phyloP scores from a whole-genome alignment of 2,113 vertebrate species.

The Paralichthys olivaceus region DNA sequence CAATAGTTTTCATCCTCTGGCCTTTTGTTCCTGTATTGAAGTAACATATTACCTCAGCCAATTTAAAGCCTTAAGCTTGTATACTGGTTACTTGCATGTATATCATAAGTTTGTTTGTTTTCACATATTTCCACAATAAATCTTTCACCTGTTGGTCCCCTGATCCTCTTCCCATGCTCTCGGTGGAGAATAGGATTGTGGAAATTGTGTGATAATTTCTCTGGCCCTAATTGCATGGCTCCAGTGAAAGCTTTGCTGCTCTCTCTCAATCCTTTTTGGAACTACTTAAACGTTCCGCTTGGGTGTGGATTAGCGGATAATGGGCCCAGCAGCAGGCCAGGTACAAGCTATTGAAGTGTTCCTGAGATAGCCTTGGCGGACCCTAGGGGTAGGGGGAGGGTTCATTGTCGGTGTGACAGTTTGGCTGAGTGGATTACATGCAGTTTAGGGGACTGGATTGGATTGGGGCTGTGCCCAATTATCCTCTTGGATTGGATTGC shows the following conservation, averaged over 20 bases:
- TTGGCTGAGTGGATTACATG: conserved; percentile 84
- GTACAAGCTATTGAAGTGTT: conserved; percentile 78
- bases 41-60: conserved; percentile 22
- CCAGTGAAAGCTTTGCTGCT: conserved; percentile 65
- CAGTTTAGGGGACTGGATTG: conserved; percentile 81
- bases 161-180: conserved; percentile 25
- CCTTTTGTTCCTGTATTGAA: conserved; percentile 8
- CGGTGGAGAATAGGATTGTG: conserved; percentile 59
- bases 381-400: conserved; percentile 60
- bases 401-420: conserved; percentile 80
- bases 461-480: conserved; percentile 79
- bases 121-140: conserved; percentile 15
- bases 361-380: conserved; percentile 71
- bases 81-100: conserved; percentile 11
- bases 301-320: conserved; percentile 81
- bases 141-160: conserved; percentile 30
- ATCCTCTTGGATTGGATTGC: conserved; percentile 78
- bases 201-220: conserved; percentile 70
- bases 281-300: conserved; percentile 71
- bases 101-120: conserved; percentile 32
- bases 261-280: conserved; percentile 73
- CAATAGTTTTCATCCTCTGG: conserved; percentile 34
- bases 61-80: conserved; percentile 10
- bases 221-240: conserved; percentile 70
- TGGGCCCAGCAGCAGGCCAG: conserved; percentile 73